Base-by-base conservation (phyloP, 2,113 vertebrate genomes). In the Actenoides lindsayi region DNA sequence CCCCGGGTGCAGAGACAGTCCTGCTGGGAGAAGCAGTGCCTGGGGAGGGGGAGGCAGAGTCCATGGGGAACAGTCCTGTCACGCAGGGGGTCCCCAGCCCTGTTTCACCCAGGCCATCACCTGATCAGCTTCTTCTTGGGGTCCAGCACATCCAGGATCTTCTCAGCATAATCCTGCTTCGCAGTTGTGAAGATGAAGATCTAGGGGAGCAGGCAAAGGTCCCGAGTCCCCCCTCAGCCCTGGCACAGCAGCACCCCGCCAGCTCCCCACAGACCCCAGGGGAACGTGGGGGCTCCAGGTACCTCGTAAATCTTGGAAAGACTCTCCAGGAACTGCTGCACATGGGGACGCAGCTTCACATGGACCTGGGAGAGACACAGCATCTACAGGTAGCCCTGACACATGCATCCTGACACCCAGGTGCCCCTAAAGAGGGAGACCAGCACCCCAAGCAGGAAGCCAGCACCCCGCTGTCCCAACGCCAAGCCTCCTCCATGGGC, bases 111-210 rank as follows among this genome's bases (percentile, higher is more conserved):
- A 8, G 35, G 5, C 31, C 74, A 24, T 69, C 85, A 99, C 99
- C 98, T 98, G 83, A 99, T 98, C 51, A 98, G 92, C 85, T 98
- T 98, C 85, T 93, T 98, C 84, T 97, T 97, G 11, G 98, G 98
- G 94, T 99, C 98, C 96, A 99, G 93, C 73, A 98, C 94, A 75
- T 98, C 98, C 95, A 99, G 76, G 37, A 99, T 98, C 93, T 98
- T 98, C 95, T 98, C 97, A 1, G 98, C 98, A 4, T 98, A 99
- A 63, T 98, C 98, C 87, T 96, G 98, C 97, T 99, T 99, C 0
- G 98, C 98, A 4, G 98, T 98, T 2, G 99, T 99, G 93, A 98
- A 99, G 96, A 99, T 67, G 90, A 99, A 98, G 93, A 99, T 98
- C 99, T 98, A 67, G 63, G 71, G 28, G 41, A 41, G 25, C 8